Evolutionary conservation across 2,888 invertebrate genomes (phyloP).

Genomic region (Stenodema calcarata): DNA sequence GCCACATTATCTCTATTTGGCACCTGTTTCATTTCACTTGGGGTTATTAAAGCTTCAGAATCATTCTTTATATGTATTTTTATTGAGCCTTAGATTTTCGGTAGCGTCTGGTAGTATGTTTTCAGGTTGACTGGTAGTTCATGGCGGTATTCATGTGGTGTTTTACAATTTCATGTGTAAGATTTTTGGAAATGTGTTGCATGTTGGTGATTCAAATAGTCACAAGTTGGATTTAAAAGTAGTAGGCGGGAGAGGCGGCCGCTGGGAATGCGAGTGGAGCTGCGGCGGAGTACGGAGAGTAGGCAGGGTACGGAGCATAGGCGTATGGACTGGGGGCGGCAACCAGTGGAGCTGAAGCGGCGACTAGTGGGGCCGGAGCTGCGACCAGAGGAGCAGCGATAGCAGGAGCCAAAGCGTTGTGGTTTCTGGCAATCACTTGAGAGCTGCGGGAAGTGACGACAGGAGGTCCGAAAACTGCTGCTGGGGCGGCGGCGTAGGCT

Average conservation of each 20-base stretch:
- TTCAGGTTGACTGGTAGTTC: no score
- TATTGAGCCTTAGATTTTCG: no score
- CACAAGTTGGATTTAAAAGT: neutral
- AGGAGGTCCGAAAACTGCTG: conserved; percentile 61
- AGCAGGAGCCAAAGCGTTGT: conserved; percentile 63
- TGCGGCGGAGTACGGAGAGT: conserved; percentile 60
- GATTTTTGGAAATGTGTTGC: no score
- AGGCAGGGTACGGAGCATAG: conserved; percentile 59
- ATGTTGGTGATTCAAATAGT: neutral
- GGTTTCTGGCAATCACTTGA: conserved; percentile 66
- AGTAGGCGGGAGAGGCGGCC: neutral
- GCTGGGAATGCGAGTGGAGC: neutral
- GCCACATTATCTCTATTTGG: no score
- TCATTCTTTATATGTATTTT: no score
- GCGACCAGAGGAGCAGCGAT: conserved; percentile 62
- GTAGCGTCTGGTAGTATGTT: no score
- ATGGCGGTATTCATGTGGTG: no score
- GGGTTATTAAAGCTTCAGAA: no score
- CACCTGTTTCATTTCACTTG: no score
- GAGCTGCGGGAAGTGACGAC: conserved; percentile 72
- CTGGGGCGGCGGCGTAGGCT: conserved; percentile 45
- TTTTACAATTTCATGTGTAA: no score
- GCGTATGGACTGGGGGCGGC: conserved; percentile 28
- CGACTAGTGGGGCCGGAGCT: conserved; percentile 60
- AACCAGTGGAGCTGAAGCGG: conserved; percentile 33